phyloP scores from a whole-genome alignment of 2,113 vertebrate genomes.

The Kobus ellipsiprymnus region DNA sequence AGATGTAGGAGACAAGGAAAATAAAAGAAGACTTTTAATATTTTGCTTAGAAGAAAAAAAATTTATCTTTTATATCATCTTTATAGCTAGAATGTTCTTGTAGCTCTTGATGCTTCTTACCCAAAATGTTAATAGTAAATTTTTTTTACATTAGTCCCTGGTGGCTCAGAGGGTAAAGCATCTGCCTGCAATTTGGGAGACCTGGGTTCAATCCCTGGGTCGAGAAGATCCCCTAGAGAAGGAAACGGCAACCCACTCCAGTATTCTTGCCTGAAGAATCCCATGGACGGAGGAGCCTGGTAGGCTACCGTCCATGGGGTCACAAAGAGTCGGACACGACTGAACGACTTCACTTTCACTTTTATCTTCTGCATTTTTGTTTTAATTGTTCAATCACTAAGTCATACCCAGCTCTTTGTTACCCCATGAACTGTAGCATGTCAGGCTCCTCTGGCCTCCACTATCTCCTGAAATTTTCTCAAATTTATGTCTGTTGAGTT shows the following conservation, averaged over 20 bases:
- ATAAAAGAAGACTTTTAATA: neutral
- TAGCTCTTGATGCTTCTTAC: neutral
- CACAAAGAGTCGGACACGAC: accelerated
- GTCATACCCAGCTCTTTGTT: neutral
- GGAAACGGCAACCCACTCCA: neutral
- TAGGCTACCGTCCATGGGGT: neutral
- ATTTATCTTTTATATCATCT: neutral
- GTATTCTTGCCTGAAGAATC: neutral
- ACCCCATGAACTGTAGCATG: neutral
- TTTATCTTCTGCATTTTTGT: neutral
- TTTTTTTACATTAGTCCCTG: neutral
- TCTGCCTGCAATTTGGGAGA: neutral
- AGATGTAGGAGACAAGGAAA: neutral
- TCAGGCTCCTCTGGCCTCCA: neutral
- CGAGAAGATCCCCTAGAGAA: neutral
- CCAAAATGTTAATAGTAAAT: neutral
- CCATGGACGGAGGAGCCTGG: neutral
- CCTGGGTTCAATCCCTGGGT: neutral
- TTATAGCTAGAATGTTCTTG: neutral
- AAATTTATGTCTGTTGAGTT: neutral
- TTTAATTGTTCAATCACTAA: neutral
- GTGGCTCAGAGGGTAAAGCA: neutral
- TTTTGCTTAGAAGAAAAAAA: neutral
- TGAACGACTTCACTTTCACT: neutral
- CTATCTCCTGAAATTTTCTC: neutral